Percentiles rank a stretch among this genome's conserved stretches.
phyloP scores from a whole-genome alignment of 2,797 vertebrate genomes.

The Periparus ater region DNA sequence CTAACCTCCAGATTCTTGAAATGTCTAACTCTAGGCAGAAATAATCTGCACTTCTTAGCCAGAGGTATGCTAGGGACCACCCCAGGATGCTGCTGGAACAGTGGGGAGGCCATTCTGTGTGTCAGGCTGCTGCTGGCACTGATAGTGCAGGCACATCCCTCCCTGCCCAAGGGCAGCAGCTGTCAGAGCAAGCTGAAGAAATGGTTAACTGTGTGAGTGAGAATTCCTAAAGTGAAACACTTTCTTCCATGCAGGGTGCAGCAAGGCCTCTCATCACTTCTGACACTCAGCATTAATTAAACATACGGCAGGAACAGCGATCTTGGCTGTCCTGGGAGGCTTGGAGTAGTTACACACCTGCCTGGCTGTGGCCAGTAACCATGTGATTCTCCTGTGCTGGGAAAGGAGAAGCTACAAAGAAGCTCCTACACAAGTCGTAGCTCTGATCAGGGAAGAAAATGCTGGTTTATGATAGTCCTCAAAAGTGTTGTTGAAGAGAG shows the following conservation, averaged over 20 bases:
- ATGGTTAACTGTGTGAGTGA: neutral
- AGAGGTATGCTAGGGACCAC: neutral
- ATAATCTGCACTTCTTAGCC: neutral
- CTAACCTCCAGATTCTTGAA: neutral
- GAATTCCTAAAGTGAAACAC: neutral
- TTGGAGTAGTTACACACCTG: neutral
- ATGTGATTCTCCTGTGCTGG: neutral
- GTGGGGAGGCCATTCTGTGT: neutral
- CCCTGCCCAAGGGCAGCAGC: neutral
- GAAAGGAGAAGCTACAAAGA: neutral
- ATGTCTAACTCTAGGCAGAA: neutral
- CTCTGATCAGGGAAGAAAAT: neutral
- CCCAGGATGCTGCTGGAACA: neutral
- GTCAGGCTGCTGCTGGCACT: neutral
- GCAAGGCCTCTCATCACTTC: neutral
- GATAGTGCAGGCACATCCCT: neutral
- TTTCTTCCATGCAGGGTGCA: neutral
- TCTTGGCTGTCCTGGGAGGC: neutral
- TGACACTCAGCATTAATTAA: neutral
- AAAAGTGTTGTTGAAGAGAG: neutral
- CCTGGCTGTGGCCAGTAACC: neutral
- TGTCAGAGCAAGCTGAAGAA: neutral
- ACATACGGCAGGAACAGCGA: neutral
- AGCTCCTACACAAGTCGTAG: neutral
- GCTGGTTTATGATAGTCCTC: neutral